Evolutionary conservation across 1,140 invertebrate species (phyloP).

Genomic region (Euschistus heros): DNA sequence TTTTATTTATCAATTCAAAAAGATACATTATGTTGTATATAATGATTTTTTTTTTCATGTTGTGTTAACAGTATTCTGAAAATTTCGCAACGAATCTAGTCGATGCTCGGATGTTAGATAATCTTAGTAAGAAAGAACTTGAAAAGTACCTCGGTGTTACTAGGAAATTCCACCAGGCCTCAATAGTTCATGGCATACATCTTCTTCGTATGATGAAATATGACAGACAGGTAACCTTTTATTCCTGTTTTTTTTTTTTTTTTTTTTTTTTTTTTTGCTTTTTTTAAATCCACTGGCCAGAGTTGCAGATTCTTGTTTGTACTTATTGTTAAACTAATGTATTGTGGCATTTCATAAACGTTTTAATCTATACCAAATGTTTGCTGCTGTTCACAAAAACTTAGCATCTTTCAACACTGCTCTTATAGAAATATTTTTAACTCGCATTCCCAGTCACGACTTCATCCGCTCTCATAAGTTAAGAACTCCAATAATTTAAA

Average conservation of each 20-base stretch:
- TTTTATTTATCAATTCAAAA: neutral
- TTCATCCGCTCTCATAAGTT: no score
- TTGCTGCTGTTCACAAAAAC: neutral
- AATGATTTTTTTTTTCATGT: constrained; percentile 19
- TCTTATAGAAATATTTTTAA: no score
- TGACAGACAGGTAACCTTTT: constrained; percentile 65
- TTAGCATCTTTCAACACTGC: no score
- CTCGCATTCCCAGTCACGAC: no score
- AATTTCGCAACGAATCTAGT: constrained; percentile 81
- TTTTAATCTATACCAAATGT: no score
- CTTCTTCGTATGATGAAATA: constrained; percentile 83
- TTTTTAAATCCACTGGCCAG: no score
- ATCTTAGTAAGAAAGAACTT: constrained; percentile 83
- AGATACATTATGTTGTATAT: neutral
- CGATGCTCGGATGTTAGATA: constrained; percentile 83
- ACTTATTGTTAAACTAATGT: no score
- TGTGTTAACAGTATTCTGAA: constrained; percentile 57
- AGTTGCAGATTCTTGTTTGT: no score
- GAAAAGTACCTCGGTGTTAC: constrained; percentile 85
- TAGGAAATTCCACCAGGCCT: constrained; percentile 85
- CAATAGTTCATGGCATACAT: constrained; percentile 85
- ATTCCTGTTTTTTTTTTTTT: no score
- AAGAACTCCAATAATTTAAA: no score
- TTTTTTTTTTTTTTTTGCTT: no score
- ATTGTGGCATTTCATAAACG: no score